A percentile compares a stretch with the other conserved stretches of the same genome.
Evolutionary conservation across 2,113 vertebrate genomes (phyloP).

Genomic region (Nanorana parkeri): DNA sequence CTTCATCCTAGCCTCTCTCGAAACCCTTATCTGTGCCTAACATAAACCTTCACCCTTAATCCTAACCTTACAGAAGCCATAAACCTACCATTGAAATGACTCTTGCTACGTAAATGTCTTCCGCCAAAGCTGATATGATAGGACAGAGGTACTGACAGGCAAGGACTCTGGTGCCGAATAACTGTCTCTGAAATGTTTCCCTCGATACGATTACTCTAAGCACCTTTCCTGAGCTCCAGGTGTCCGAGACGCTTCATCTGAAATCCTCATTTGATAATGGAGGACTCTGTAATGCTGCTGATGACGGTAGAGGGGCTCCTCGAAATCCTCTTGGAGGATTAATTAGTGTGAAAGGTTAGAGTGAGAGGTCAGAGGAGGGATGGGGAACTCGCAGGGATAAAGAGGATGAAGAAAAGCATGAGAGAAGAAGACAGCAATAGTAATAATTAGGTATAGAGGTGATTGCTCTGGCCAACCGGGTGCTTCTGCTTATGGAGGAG

Average conservation of each 20-base stretch:
- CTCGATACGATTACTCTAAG: neutral
- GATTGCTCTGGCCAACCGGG: too few relatives aligned
- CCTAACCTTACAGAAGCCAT: neutral
- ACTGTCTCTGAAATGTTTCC: neutral
- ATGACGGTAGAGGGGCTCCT: neutral
- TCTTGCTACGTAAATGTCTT: neutral
- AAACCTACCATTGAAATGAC: too few relatives aligned
- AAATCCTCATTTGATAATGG: slow-evolving; percentile 27
- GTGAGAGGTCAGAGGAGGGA: neutral
- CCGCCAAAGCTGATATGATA: neutral
- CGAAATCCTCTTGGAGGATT: slow-evolving; percentile 1
- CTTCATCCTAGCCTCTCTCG: too few relatives aligned
- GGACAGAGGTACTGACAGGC: neutral
- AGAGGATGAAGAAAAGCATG: too few relatives aligned
- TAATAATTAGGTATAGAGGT: too few relatives aligned
- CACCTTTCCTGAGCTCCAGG: neutral
- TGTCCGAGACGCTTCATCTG: neutral
- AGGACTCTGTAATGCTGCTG: slow-evolving; percentile 1
- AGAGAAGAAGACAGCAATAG: too few relatives aligned
- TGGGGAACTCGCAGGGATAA: too few relatives aligned
- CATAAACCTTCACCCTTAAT: neutral
- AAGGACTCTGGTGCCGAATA: neutral
- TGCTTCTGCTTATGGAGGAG: too few relatives aligned
- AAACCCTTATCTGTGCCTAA: too few relatives aligned
- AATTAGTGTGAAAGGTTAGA: neutral